Percentiles rank a stretch among this genome's conserved stretches.
Conservation (phyloP, 2,888 invertebrate species). For the Cylindroiulus punctatus region DNA sequence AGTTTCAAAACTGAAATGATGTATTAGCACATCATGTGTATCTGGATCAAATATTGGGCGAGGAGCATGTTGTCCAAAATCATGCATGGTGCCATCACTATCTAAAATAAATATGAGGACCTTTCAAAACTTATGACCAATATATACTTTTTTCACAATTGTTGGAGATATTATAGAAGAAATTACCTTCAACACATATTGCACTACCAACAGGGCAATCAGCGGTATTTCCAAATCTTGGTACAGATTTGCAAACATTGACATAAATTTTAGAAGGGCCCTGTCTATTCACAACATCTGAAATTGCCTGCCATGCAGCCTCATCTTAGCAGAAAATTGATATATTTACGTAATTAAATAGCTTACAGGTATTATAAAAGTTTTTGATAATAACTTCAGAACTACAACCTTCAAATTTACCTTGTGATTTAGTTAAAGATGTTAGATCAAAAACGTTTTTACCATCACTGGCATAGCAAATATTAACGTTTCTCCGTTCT, state of each 20-base stretch:
- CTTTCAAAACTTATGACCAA: not conserved
- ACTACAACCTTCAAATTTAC: not conserved
- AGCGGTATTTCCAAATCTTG: not conserved
- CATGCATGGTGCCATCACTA: not conserved
- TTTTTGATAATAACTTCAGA: not conserved
- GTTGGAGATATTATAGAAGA: not conserved
- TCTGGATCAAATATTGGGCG: slow-evolving; percentile 45
- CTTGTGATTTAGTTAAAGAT: slow-evolving; percentile 44
- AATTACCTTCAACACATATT: slow-evolving; percentile 55
- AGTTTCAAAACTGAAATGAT: slow-evolving; percentile 48
- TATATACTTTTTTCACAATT: not conserved
- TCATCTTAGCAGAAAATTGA: not conserved
- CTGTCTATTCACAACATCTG: not conserved
- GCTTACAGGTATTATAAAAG: not conserved
- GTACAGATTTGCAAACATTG: slow-evolving; percentile 56
- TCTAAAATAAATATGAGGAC: not conserved
- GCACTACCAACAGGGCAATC: slow-evolving; percentile 54
- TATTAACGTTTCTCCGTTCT: slow-evolving; percentile 17
- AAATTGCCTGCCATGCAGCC: slow-evolving; percentile 48
- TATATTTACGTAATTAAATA: not conserved
- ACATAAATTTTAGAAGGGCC: slow-evolving; percentile 50
- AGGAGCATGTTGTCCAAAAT: slow-evolving; percentile 51
- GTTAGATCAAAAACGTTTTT: slow-evolving; percentile 53
- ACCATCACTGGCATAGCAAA: slow-evolving; percentile 51
- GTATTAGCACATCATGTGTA: slow-evolving; percentile 13